These are phyloP conservation scores for Adela reaumurella DNA, from an alignment of 2,888 invertebrate species.

Conservation along the genomic window DNA sequence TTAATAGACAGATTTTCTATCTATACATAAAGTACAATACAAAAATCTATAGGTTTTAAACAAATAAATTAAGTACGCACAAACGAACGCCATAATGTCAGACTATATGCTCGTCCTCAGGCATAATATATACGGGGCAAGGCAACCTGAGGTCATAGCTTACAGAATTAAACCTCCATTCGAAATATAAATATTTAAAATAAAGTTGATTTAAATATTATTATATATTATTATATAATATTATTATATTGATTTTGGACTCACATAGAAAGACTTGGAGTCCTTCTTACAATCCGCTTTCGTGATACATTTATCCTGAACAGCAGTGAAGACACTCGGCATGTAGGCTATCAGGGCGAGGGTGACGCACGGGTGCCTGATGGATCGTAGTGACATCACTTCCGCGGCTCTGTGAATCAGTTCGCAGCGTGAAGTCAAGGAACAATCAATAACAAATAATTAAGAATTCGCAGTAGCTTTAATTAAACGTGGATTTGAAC, in stretches of 20 bases:
- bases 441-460: too few species aligned
- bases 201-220: not conserved
- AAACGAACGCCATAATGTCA: too few species aligned
- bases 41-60: too few species aligned
- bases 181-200: not conserved
- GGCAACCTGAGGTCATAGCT: not conserved
- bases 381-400: slow-evolving; percentile 70
- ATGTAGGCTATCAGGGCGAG: slow-evolving; percentile 75
- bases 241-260: slow-evolving; percentile 21
- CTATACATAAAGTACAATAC: too few species aligned
- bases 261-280: slow-evolving; percentile 79
- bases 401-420: slow-evolving; percentile 61
- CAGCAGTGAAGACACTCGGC: slow-evolving; percentile 78
- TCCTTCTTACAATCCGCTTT: slow-evolving; percentile 83
- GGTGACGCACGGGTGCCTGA: slow-evolving; percentile 76
- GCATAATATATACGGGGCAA: too few species aligned
- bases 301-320: slow-evolving; percentile 76
- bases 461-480: too few species aligned
- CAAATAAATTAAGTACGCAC: not conserved
- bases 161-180: not conserved
- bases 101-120: too few species aligned
- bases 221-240: not conserved
- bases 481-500: too few species aligned
- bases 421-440: too few species aligned
- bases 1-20: too few species aligned